A percentile compares a stretch with the other conserved stretches of the same genome.
Evolutionary conservation across 2,113 vertebrate genomes (phyloP).

Genomic region (Sakesphorus luctuosus): DNA sequence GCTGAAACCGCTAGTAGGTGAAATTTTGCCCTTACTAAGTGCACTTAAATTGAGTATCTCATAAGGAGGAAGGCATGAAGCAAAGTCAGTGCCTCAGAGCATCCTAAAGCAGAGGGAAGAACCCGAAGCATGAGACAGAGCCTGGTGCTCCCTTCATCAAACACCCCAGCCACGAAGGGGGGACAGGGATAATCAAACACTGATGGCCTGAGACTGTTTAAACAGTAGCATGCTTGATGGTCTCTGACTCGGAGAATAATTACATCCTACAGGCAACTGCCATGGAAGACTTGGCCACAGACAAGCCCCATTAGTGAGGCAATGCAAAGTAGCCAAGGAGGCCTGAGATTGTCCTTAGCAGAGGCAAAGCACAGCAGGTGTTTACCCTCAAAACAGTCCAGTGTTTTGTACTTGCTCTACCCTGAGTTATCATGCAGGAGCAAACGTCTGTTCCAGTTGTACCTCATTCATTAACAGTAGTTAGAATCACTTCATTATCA

Average conservation of each 20-base stretch:
- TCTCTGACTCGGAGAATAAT: background rate
- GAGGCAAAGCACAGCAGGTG: background rate
- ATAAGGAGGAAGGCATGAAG: background rate
- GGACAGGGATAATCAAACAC: background rate
- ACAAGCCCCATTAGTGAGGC: background rate
- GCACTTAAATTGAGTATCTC: background rate
- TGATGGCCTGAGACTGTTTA: background rate
- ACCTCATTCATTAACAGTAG: background rate
- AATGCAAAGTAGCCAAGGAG: background rate
- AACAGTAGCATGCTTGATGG: background rate
- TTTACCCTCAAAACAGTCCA: background rate
- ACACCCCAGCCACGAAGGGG: background rate
- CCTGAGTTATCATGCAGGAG: background rate
- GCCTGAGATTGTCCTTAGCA: background rate
- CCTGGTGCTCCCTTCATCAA: background rate
- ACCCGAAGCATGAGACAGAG: background rate
- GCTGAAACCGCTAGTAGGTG: background rate
- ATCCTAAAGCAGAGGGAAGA: background rate
- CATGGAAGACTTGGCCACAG: background rate
- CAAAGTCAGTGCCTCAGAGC: background rate
- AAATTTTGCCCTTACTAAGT: background rate
- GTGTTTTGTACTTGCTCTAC: background rate
- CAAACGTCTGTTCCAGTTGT: background rate
- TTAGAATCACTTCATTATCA: background rate
- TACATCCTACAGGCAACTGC: background rate